phyloP scores from a whole-genome alignment of 2,888 invertebrate species.

The Escarpia spicata region DNA sequence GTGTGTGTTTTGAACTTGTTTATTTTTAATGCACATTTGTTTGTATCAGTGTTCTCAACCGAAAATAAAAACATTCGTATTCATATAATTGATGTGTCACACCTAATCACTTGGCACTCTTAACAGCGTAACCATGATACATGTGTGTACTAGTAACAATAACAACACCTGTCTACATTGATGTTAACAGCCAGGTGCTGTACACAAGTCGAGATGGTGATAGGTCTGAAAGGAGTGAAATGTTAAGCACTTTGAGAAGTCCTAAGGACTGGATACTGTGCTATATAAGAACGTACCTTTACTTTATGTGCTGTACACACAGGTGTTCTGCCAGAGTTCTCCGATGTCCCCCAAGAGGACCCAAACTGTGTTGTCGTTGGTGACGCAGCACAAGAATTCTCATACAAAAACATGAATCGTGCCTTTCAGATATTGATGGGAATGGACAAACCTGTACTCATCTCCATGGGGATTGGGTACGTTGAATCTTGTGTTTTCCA shows the following conservation, averaged over 20 bases:
- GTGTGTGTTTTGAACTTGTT: no score
- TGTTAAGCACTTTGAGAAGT: no score
- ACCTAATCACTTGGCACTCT: background rate
- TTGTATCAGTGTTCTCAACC: no score
- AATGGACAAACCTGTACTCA: slow-evolving; percentile 61
- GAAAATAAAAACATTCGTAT: no score
- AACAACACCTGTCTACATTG: no score
- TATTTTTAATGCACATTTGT: no score
- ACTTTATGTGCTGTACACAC: slow-evolving; percentile 18
- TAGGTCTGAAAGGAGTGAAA: no score
- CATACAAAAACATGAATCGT: slow-evolving; percentile 68
- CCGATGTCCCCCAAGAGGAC: slow-evolving; percentile 59
- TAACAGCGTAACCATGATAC: background rate
- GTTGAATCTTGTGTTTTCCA: background rate
- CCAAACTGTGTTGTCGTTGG: slow-evolving; percentile 72
- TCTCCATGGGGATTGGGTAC: slow-evolving; percentile 60
- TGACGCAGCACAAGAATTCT: slow-evolving; percentile 69
- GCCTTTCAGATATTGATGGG: slow-evolving; percentile 67
- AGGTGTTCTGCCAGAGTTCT: slow-evolving; percentile 68
- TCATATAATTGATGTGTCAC: background rate
- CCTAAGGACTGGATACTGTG: no score
- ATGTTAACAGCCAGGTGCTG: no score
- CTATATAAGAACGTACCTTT: background rate
- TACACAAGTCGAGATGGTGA: no score
- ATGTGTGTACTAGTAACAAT: no score